A percentile compares a stretch with the other conserved stretches of the same genome.
Evolutionary conservation across 2,888 invertebrate species (phyloP).

Genomic region (Rhogogaster chlorosoma): DNA sequence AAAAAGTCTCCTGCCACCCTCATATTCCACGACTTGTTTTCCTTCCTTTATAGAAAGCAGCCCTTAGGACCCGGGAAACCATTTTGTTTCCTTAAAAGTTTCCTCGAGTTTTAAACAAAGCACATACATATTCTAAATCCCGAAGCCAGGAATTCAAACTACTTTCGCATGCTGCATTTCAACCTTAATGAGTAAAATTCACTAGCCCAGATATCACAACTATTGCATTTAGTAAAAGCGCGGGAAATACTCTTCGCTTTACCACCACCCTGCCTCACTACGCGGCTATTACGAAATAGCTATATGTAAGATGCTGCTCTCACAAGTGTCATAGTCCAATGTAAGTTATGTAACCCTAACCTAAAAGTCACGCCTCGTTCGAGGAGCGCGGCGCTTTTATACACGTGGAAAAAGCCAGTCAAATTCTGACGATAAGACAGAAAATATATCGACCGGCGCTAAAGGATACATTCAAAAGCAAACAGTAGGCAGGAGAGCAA

Average conservation of each 20-base stretch:
- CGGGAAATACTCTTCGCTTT: neutral
- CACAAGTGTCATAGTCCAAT: no score
- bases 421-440: neutral
- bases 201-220: neutral
- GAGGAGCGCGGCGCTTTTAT: neutral
- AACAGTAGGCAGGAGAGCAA: neutral
- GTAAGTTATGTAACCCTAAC: neutral
- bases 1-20: neutral
- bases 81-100: neutral
- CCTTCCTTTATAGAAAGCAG: neutral
- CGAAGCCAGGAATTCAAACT: neutral
- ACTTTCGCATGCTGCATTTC: neutral
- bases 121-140: neutral
- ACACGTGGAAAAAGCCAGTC: neutral
- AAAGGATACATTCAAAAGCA: neutral
- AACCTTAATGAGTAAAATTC: neutral
- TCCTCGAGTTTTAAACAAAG: neutral
- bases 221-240: neutral
- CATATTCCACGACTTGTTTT: neutral
- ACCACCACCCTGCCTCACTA: neutral
- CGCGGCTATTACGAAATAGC: neutral
- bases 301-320: neutral
- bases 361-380: constrained; percentile 31
- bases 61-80: neutral
- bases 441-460: neutral